A percentile compares a stretch with the other conserved stretches of the same genome.
These are phyloP conservation scores for Drosophila hamatofila DNA, from an alignment of 2,888 invertebrate species.

Conservation along the genomic window DNA sequence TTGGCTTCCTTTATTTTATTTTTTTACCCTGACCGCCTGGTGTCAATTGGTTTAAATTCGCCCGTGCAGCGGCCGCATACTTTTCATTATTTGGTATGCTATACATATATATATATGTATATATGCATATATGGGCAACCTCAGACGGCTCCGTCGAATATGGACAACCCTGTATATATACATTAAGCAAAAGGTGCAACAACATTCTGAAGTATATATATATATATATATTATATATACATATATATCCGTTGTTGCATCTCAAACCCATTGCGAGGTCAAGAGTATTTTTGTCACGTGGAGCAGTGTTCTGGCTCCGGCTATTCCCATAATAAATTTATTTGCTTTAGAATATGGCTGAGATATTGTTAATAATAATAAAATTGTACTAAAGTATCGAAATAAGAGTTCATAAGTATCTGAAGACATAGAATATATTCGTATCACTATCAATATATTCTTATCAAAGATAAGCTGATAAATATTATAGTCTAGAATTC, in stretches of 20 bases:
- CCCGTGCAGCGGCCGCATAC: constrained; percentile 47
- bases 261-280: constrained; percentile 42
- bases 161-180: neutral
- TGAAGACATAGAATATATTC: neutral
- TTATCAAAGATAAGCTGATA: too few relatives aligned
- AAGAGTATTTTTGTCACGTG: constrained; percentile 40
- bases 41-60: constrained; percentile 78
- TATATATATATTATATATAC: neutral
- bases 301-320: neutral
- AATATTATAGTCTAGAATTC: neutral
- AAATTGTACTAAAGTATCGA: neutral
- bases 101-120: neutral
- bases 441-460: neutral
- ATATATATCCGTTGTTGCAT: constrained; percentile 7
- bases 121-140: neutral
- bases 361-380: constrained; percentile 41
- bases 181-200: too few relatives aligned
- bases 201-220: neutral
- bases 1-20: constrained; percentile 71
- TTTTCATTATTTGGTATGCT: constrained; percentile 46
- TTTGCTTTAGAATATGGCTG: constrained; percentile 67
- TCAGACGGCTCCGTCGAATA: too few relatives aligned
- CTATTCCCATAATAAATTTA: constrained; percentile 37
- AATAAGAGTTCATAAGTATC: neutral
- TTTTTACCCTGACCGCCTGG: constrained; percentile 50